phyloP scores from a whole-genome alignment of 2,888 invertebrate genomes.

The Galeopsomyia nigrocyanea region DNA sequence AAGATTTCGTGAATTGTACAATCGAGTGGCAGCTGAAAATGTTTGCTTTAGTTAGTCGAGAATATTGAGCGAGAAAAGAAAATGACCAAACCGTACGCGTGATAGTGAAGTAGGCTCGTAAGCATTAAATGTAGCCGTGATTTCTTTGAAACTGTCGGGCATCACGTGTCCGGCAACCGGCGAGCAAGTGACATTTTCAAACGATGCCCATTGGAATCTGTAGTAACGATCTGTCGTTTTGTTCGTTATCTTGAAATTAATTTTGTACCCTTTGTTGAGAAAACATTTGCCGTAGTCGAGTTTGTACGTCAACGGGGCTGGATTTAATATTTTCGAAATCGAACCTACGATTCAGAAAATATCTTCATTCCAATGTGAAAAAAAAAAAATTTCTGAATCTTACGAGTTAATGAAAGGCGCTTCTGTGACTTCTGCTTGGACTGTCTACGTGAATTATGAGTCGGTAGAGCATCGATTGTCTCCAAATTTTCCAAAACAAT shows the following conservation, averaged over 20 bases:
- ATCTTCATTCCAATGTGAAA: neutral
- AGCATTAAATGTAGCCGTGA: conserved; percentile 71
- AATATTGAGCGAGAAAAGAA: neutral
- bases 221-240: conserved; percentile 62
- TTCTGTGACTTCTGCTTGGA: neutral
- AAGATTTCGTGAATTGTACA: conserved; percentile 55
- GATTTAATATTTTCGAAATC: neutral
- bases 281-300: conserved; percentile 67
- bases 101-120: conserved; percentile 62
- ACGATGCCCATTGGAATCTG: conserved; percentile 67
- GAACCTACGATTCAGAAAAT: neutral
- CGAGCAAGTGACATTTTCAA: conserved; percentile 67
- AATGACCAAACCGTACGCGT: conserved; percentile 56
- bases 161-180: conserved; percentile 70
- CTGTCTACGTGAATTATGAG: neutral
- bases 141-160: conserved; percentile 68
- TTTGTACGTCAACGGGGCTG: conserved; percentile 47
- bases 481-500: conserved; percentile 68
- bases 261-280: conserved; percentile 64
- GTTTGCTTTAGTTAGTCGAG: neutral
- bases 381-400: neutral
- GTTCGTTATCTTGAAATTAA: conserved; percentile 68
- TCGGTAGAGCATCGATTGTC: conserved; percentile 25
- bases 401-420: conserved; percentile 1
- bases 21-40: conserved; percentile 52